Evolutionary conservation across 1,140 invertebrate species (phyloP), one percentile per base, ranked within the genome.

Genomic region (Cydia fagiglandana): DNA sequence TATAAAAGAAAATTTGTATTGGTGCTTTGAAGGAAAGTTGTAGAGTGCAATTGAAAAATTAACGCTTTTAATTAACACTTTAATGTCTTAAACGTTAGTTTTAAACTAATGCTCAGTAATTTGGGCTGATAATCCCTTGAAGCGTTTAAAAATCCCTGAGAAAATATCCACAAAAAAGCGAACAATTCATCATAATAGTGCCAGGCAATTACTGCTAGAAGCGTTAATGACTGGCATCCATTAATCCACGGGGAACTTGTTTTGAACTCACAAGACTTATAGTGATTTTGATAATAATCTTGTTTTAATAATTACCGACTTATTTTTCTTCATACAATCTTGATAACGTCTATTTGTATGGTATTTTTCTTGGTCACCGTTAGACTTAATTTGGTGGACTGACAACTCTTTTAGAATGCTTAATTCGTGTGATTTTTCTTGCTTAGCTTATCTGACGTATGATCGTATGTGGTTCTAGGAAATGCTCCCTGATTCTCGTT

Each of bases 151-250:
- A 85, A 86, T 75, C 73, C 78, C 76, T 86, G 84, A 85, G 84
- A 85, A 84, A 82, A 81, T 84, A 83, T 81, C 73, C 75, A 87
- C 84, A 88, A 89, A 87, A 68, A 87, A 88, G 83, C 78, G 75
- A 84, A 90, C 89, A 87, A 92, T 91, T 86, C 87, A 92, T 92
- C 91, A 92, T 90, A 88, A 90, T 91, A 87, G 87, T 90, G 86
- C 84, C 89, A 89, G 86, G 87, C 88, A 92, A 92, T 92, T 91
- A 91, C 85, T 86, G 86, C 86, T 86, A 84, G 87, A 80, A 86
- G 86, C 87, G 86, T 91, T 92, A 90, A 91, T 91, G 86, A 89
- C 85, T 84, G 81, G 75, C 83, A 81, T 85, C 83, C 83, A 86
- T 89, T 91, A 88, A 89, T 87, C 84, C 84, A 81, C 81, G 75